phyloP scores from a whole-genome alignment of 1,140 invertebrate species.

The Aethina tumida region DNA sequence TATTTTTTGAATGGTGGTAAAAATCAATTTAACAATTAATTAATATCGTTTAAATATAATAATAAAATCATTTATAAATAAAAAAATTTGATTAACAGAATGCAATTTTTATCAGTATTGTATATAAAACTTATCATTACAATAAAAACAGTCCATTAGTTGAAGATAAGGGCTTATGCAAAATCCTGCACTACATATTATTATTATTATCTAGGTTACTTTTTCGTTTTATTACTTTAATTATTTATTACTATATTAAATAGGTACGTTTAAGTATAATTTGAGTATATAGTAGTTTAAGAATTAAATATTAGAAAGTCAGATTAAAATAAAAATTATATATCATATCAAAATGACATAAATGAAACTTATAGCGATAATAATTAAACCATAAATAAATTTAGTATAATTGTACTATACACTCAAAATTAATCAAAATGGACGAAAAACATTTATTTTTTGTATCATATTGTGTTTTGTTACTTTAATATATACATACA shows the following conservation, averaged over 20 bases:
- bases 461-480: slow-evolving; percentile 18
- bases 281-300: slow-evolving; percentile 28
- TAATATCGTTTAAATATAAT: no score
- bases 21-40: no score
- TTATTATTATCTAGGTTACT: slow-evolving; percentile 12
- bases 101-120: no score
- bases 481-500: slow-evolving; percentile 30
- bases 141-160: no score
- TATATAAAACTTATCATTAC: no score
- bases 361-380: slow-evolving; percentile 9
- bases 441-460: slow-evolving; percentile 30
- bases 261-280: slow-evolving; percentile 31
- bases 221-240: slow-evolving; percentile 23
- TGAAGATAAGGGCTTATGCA: no score
- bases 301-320: slow-evolving; percentile 11
- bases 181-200: no score
- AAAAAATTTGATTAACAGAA: no score
- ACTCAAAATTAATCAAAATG: slow-evolving; percentile 25
- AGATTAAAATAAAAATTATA: slow-evolving; percentile 13
- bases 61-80: no score
- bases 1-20: no score
- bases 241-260: slow-evolving; percentile 27
- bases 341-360: slow-evolving; percentile 10
- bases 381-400: slow-evolving; percentile 6
- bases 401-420: slow-evolving; percentile 29